A percentile compares a stretch with the other conserved stretches of the same genome.
phyloP scores from a whole-genome alignment of 2,113 vertebrate genomes.

The Corythornis madagascariensis region DNA sequence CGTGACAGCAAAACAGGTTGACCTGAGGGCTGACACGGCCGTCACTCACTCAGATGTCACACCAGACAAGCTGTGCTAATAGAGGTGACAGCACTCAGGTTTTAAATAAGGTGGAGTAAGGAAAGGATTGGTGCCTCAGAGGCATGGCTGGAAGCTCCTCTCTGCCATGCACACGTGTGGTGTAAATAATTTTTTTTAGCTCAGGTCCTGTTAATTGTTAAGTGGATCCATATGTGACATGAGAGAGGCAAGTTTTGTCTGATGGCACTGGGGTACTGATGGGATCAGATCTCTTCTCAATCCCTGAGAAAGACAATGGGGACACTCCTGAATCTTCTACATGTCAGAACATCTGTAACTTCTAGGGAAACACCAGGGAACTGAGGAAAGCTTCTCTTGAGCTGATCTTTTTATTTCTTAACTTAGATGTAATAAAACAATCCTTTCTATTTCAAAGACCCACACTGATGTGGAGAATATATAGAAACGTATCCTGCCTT shows the following conservation, averaged over 20 bases:
- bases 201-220: rapidly evolving
- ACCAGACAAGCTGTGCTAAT: background rate
- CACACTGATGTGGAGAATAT: background rate
- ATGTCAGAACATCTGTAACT: rapidly evolving
- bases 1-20: rapidly evolving
- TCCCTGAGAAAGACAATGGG: background rate
- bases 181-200: background rate
- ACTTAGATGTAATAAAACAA: background rate
- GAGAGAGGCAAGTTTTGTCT: background rate
- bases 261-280: background rate
- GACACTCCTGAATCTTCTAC: background rate
- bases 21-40: background rate
- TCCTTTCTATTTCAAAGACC: rapidly evolving
- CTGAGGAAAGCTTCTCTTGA: background rate
- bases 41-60: background rate
- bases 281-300: background rate
- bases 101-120: background rate
- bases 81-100: background rate
- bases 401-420: background rate
- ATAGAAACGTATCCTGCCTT: background rate
- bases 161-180: rapidly evolving
- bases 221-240: background rate
- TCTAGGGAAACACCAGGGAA: background rate
- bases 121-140: background rate
- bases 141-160: background rate